Percentiles rank a stretch among this genome's conserved stretches.
These are phyloP conservation scores for Drosophila lacicola DNA, from an alignment of 2,888 invertebrate species.

Conservation along the genomic window DNA sequence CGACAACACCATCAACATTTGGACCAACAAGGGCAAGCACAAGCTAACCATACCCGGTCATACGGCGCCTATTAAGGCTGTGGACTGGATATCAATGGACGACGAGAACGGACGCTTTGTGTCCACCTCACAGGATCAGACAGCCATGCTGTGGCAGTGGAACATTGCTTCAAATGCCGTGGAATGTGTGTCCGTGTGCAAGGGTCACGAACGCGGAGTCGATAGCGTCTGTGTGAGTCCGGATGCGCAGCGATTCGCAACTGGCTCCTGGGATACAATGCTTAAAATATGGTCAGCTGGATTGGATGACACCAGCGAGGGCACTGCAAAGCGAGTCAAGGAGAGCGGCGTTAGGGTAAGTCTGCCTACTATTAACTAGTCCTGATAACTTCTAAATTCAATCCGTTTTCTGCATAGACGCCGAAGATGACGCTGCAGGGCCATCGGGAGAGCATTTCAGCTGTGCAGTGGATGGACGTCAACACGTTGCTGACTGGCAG, in stretches of 20 bases:
- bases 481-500: conserved; percentile 93
- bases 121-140: conserved; percentile 96
- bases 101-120: conserved; percentile 89
- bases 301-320: conserved; percentile 87
- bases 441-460: conserved; percentile 95
- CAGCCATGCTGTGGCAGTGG: conserved; percentile 96
- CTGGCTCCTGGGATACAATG: conserved; percentile 97
- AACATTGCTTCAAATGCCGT: conserved; percentile 90
- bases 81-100: conserved; percentile 92
- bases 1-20: conserved; percentile 95
- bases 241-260: conserved; percentile 89
- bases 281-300: conserved; percentile 95
- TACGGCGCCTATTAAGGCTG: conserved; percentile 93
- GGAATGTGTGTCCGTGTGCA: conserved; percentile 92
- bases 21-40: conserved; percentile 94
- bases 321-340: conserved; percentile 87
- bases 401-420: conserved; percentile 85
- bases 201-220: conserved; percentile 96
- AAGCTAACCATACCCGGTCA: conserved; percentile 94
- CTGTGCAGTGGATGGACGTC: conserved; percentile 93
- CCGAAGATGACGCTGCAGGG: conserved; percentile 95
- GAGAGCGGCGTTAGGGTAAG: conserved; percentile 86
- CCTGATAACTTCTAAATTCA: background rate
- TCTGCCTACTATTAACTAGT: background rate
- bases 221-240: conserved; percentile 93